Evolutionary conservation across 1,140 invertebrate species (phyloP), one percentile per base, ranked within the genome.

Genomic region (Bombus soroeensis): DNA sequence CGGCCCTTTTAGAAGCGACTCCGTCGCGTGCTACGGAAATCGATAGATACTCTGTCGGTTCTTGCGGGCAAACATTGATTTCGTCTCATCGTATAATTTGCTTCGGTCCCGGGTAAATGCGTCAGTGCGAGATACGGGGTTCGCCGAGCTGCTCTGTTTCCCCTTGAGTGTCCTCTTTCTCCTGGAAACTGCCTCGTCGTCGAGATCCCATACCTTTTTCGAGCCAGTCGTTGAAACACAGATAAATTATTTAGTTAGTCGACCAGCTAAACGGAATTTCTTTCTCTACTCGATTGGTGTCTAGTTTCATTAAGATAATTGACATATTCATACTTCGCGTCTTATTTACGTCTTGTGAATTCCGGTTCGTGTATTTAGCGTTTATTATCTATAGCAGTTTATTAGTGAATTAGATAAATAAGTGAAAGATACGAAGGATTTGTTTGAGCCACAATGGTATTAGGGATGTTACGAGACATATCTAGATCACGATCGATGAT

Each of bases 1-100:
- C 82, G 74, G 82, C 39, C 68, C 68, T 83, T 87, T 87, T 85
- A 59, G 70, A 87, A 79, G 34, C 53, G 82, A 84, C 70, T 85
- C 74, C 81, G 71, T 87, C 82, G 86, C 59, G 86, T 85, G 82
- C 72, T 62, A 81, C 80, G 80, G 85, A 83, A 83, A 83, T 86
- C 80, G 85, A 86, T 86, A 86, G 84, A 85, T 74, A 74, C 71
- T 57, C 83, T 70, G 32, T 37, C 70, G 70, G 57, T 70, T 73
- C 71, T 75, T 28, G 59, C 79, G 71, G 71, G 71, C 71, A 70
- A 85, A 81, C 84, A 85, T 85, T 81, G 78, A 81, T 85, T 85
- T 75, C 84, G 79, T 73, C 84, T 81, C 71, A 81, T 81, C 77
- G 70, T 81, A 57, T 81, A 75, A 81, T 85, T 81, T 80, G 68